A percentile compares a stretch with the other conserved stretches of the same genome.
Conservation (phyloP, 2,888 invertebrate genomes). For the Nomada fabriciana region DNA sequence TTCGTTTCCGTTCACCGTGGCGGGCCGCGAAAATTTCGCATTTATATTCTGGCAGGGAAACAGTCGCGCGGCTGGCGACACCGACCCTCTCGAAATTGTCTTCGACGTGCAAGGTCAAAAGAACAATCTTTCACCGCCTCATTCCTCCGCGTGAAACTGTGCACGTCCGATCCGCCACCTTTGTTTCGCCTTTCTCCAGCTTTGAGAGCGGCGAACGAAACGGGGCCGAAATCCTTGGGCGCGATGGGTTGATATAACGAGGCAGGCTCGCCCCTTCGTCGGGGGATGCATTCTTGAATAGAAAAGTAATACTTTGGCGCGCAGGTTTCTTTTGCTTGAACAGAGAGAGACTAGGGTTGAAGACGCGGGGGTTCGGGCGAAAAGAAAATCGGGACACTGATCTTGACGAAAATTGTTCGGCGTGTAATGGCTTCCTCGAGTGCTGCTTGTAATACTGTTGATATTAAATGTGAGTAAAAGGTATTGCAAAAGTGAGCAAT, state of each 20-base stretch:
- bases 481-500: too few relatives aligned
- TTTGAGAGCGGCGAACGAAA: not conserved
- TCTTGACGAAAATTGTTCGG: too few relatives aligned
- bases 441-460: too few relatives aligned
- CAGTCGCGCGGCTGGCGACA: slow-evolving; percentile 34
- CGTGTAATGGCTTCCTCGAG: too few relatives aligned
- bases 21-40: slow-evolving; percentile 62
- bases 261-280: not conserved
- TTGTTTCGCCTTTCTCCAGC: not conserved
- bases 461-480: too few relatives aligned
- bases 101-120: slow-evolving; percentile 55
- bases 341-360: not conserved
- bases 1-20: slow-evolving; percentile 9
- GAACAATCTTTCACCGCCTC: slow-evolving; percentile 28
- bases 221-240: slow-evolving; percentile 3
- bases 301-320: not conserved
- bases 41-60: slow-evolving; percentile 65
- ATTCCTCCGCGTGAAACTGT: not conserved
- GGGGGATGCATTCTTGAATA: not conserved
- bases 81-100: slow-evolving; percentile 54
- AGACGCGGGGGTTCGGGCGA: too few relatives aligned
- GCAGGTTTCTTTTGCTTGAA: not conserved
- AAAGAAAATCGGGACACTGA: too few relatives aligned
- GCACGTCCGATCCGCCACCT: not conserved
- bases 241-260: slow-evolving; percentile 11